Evolutionary conservation across 2,888 invertebrate species (phyloP), one percentile per base, ranked within the genome.

Genomic region (Hirtodrosophila confusa): DNA sequence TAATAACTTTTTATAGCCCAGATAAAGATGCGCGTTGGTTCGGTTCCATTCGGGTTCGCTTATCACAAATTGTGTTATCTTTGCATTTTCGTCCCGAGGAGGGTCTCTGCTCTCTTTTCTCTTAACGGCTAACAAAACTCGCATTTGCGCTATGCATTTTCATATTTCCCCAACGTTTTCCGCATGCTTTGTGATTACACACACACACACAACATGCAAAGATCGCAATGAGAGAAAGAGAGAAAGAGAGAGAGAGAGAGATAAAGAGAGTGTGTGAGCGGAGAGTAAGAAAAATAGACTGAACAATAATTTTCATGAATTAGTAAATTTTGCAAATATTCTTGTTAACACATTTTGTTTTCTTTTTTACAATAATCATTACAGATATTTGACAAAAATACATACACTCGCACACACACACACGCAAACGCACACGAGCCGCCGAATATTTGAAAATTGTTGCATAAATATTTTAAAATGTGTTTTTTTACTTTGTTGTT

Each of bases 281-380:
- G 12, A 62, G 40, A 53, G 39, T 31, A 29, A 37, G 39, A 33
- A 54, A 44, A 56, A 64, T 31, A 48, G 33, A 68, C 48, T 67
- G 48, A 72, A 77, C 68, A 78, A 72, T 66, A 75, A 80, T 84
- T 84, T 84, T 75, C 80, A 73, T 70, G 71, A 78, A 60, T 71
- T 70, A 61, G 50, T 55, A 35, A 27, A 33, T 56, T 63, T 71
- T 71, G 70, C 70, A 66, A 68, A 76, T 68, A 71, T 67, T 69
- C 45, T 79, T 69, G 44, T 69, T 66, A 83, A 57, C 75, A 66
- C 69, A 69, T 77, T 72, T 62, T 56, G 41, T 62, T 49, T 56
- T 56, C 7, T 41, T 54, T 69, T 75, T 73, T 54, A 55, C 44
- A 63, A 62, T 57, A 51, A 69, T 75, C 66, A 63, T 73, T 49